Conservation (phyloP, 1,140 invertebrate genomes). For the Philaenus spumarius region DNA sequence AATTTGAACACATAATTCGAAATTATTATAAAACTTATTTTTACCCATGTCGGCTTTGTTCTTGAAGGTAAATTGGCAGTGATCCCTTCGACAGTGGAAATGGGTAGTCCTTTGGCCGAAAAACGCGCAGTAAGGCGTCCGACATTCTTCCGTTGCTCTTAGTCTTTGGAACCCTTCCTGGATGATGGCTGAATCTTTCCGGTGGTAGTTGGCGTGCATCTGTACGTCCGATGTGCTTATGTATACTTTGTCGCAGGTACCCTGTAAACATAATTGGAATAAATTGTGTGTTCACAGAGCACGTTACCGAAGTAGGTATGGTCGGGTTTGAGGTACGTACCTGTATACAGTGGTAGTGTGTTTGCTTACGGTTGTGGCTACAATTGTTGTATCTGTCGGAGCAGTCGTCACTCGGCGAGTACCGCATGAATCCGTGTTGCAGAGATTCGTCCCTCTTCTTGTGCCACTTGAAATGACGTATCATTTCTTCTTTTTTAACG, state of each 20-base stretch:
- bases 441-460: conserved; percentile 96
- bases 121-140: conserved; percentile 80
- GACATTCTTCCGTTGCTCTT: conserved; percentile 87
- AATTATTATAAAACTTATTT: conserved; percentile 30
- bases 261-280: conserved; percentile 40
- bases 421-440: conserved; percentile 94
- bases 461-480: conserved; percentile 98
- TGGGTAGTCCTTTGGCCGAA: conserved; percentile 94
- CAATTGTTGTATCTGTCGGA: conserved; percentile 71
- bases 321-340: no score
- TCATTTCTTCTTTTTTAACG: conserved; percentile 98
- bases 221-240: conserved; percentile 98
- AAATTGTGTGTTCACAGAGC: no score
- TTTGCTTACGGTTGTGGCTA: conserved; percentile 93
- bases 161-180: conserved; percentile 93
- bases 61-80: conserved; percentile 94
- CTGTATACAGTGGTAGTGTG: conserved; percentile 97
- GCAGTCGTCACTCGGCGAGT: conserved; percentile 88
- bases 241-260: conserved; percentile 95
- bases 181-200: conserved; percentile 95
- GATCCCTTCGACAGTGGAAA: conserved; percentile 87
- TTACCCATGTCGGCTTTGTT: conserved; percentile 99
- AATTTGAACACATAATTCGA: not conserved
- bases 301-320: no score
- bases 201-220: conserved; percentile 98